These are phyloP conservation scores for Artibeus jamaicensis DNA, from an alignment of 2,797 vertebrate genomes.

Conservation along the genomic window DNA sequence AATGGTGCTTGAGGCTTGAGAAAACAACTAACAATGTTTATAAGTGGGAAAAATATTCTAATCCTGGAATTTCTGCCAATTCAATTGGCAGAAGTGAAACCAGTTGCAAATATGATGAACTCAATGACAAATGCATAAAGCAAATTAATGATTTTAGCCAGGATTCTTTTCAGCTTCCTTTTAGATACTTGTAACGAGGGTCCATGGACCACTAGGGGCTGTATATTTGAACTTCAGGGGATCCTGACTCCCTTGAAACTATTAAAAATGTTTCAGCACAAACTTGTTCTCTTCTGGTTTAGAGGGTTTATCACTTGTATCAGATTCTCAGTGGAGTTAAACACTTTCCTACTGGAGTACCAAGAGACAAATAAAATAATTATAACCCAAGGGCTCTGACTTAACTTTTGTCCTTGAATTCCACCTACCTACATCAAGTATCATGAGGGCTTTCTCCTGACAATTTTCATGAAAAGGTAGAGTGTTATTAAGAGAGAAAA, in stretches of 20 bases:
- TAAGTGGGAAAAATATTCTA: constrained; percentile 56
- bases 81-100: constrained; percentile 53
- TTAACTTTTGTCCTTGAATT: neutral
- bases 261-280: neutral
- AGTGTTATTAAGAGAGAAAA: neutral
- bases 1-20: constrained; percentile 31
- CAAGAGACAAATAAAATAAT: neutral
- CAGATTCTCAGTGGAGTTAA: neutral
- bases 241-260: neutral
- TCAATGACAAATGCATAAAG: constrained; percentile 15
- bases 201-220: neutral
- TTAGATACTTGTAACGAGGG: neutral
- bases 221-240: neutral
- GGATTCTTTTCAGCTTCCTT: neutral
- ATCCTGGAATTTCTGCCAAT: constrained; percentile 60
- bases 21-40: constrained; percentile 64
- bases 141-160: constrained; percentile 34
- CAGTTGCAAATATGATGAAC: constrained; percentile 29
- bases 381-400: neutral
- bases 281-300: neutral
- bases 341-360: neutral
- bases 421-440: neutral
- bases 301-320: neutral
- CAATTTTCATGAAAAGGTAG: neutral
- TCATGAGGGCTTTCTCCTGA: neutral